Evolutionary conservation across 2,888 invertebrate genomes (phyloP), one percentile per base, ranked within the genome.

Genomic region (Luffia ferchaultella): DNA sequence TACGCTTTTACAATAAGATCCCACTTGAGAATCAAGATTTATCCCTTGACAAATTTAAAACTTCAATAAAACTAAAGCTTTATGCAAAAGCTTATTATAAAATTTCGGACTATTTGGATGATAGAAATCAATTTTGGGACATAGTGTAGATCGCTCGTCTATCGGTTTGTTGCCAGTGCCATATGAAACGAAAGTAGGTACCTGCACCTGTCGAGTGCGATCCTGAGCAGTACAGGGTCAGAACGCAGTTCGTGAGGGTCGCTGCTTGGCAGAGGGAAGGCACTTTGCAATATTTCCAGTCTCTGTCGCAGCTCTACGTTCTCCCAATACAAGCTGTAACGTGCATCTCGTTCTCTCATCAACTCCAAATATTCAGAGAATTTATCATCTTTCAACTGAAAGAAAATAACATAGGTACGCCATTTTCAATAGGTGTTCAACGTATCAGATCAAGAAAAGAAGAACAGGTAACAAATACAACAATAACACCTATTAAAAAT

Each of bases 171-270:
- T n/a, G n/a, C n/a, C n/a, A n/a, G n/a, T n/a, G n/a, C n/a, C n/a
- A n/a, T n/a, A n/a, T n/a, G n/a, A n/a, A n/a, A n/a, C n/a, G n/a
- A n/a, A n/a, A n/a, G n/a, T n/a, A n/a, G n/a, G n/a, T 55, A 80
- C 83, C 83, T 71, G 65, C 78, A 80, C 48, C 69, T 67, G 30
- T 83, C 78, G 1, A 85, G 66, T 0, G 84, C 83, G 2, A 83
- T 76, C 48, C 73, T 61, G 17, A 83, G 55, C 7, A 84, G 67
- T 2, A 76, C 67, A 0, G 83, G 82, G 55, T 85, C 83, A 0
- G 71, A 74, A 45, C 64, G 60, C 0, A 62, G 59, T 1, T 67
- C 64, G 19, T 68, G 68, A 2, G 61, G 60, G 0, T 58, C 55
- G 51, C 56, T 60, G n/a, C n/a, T n/a, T n/a, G n/a, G n/a, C n/a